Base-by-base conservation (phyloP, 2,888 invertebrate genomes). In the Itoplectis maculator region DNA sequence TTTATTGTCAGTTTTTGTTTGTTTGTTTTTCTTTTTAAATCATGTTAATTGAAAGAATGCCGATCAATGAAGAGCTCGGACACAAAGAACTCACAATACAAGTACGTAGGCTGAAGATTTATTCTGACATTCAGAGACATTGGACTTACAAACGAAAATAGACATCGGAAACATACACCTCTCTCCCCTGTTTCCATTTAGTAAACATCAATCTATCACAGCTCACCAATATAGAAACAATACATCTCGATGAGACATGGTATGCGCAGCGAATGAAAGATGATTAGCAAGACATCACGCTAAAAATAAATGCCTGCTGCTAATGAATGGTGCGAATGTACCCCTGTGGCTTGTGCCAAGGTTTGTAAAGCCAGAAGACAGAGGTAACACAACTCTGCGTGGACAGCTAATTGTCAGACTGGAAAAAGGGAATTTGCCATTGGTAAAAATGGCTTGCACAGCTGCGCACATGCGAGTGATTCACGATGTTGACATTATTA, bases 291-390 rank as follows among this genome's bases (percentile, higher is more conserved):
- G 54, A 61, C 29, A 68, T 59, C 35, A 47, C 20, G 76, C 82
- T 79, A 73, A 77, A 79, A 77, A 83, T 83, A 82, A 75, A 79
- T 42, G 73, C 54, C 54, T 75, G 68, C 73, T 56, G 63, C 63
- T 83, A 66, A 72, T 73, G 68, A 79, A 68, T 54, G 72, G 72
- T 79, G 76, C 76, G 37, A 82, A 79, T 66, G 56, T 56, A 65
- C 6, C 11, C 9, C 47, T 78, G 68, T 45, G 51, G 35, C 81
- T 59, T 40, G 76, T 83, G 82, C 82, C 82, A 83, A 83, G 73
- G 76, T 68, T 68, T 49, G 69, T 68, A 73, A 77, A 68, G 76
- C 79, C 73, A 54, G 68, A 69, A 45, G 54, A 65, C 29, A 5
- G 23, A n/a, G 47, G 18, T 73, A 68, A 54, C 54, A 66, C 37